Percentiles rank a stretch among this genome's conserved stretches.
phyloP scores from a whole-genome alignment of 2,113 vertebrate genomes.

The Nannobrachium achirus region DNA sequence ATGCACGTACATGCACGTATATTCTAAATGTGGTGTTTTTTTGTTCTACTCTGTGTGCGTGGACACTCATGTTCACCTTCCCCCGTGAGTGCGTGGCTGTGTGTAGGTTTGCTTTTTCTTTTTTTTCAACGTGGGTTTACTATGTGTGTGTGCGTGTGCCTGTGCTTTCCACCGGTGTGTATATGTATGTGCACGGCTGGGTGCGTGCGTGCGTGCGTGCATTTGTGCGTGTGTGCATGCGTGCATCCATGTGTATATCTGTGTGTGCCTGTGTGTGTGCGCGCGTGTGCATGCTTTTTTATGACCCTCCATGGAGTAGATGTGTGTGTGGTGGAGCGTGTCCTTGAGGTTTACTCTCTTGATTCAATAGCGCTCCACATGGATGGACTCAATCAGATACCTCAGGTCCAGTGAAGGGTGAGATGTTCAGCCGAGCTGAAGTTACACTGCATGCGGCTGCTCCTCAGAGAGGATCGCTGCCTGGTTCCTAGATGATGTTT shows the following conservation, averaged over 20 bases:
- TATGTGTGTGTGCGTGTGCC: conserved; percentile 5
- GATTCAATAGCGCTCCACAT: conserved; percentile 78
- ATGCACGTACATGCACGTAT: no score
- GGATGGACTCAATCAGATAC: conserved; percentile 79
- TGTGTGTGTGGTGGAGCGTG: conserved; percentile 66
- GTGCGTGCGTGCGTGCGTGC: neutral
- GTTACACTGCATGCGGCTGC: conserved; percentile 59
- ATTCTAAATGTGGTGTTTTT: no score
- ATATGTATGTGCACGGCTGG: neutral
- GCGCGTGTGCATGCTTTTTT: conserved; percentile 8
- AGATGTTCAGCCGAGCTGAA: conserved; percentile 74
- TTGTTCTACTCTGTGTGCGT: no score
- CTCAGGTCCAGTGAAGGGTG: conserved; percentile 68
- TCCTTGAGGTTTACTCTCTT: conserved; percentile 76
- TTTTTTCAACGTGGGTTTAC: no score
- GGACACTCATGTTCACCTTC: no score
- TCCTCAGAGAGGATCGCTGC: conserved; percentile 43
- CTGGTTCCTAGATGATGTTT: conserved; percentile 54
- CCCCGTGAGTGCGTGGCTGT: neutral
- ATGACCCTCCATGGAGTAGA: conserved; percentile 13
- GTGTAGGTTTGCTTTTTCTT: no score
- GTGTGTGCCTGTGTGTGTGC: neutral
- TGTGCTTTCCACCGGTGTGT: no score
- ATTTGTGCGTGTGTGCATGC: neutral
- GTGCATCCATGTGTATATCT: neutral